Evolutionary conservation across 1,140 invertebrate genomes (phyloP).

Genomic region (Fopius arisanus): DNA sequence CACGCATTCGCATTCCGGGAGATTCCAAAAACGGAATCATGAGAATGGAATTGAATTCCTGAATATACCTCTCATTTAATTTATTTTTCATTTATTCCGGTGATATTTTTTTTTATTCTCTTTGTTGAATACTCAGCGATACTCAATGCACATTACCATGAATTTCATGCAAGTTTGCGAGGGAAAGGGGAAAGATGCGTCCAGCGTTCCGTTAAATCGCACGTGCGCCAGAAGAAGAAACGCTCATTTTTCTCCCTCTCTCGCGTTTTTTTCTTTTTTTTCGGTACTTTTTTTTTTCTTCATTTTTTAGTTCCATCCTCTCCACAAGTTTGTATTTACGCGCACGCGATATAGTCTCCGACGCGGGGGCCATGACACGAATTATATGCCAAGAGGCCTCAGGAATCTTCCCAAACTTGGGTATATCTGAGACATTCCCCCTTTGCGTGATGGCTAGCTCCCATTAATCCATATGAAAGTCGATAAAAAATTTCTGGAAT

Average conservation of each 20-base stretch:
- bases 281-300: constrained; percentile 23
- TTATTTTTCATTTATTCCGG: constrained; percentile 6
- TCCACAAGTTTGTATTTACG: constrained; percentile 5
- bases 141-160: constrained; percentile 1
- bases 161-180: constrained; percentile 4
- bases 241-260: constrained; percentile 3
- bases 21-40: constrained; percentile 40
- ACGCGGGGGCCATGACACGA: constrained; percentile 30
- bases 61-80: neutral
- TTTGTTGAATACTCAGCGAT: constrained; percentile 7
- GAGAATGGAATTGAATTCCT: constrained; percentile 8
- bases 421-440: constrained; percentile 22
- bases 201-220: neutral
- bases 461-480: neutral
- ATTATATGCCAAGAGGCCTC: constrained; percentile 3
- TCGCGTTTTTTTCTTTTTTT: constrained; percentile 16
- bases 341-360: neutral
- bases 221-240: constrained; percentile 1
- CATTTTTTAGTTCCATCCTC: neutral
- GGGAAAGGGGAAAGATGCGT: neutral
- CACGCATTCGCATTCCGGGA: constrained; percentile 35
- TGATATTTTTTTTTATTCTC: neutral
- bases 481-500: neutral
- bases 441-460: constrained; percentile 18
- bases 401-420: constrained; percentile 32